Evolutionary conservation across 1,140 invertebrate species (phyloP), one percentile per base, ranked within the genome.

Genomic region (Orius insidiosus): DNA sequence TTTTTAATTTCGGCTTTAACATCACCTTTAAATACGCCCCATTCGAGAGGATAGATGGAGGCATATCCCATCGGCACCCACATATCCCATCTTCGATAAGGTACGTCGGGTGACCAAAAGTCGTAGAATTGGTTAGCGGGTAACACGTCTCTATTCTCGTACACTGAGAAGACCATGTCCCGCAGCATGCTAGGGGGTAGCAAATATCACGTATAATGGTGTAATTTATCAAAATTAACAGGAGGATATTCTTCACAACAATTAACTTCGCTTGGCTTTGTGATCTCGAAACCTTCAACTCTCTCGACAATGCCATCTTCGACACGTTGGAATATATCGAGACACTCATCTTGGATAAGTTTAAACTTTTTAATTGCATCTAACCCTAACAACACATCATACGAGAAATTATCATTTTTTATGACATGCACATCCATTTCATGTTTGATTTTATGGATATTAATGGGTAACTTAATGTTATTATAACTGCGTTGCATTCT

Each of bases 141-240:
- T n/a, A n/a, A n/a, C n/a, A n/a, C n/a, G n/a, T n/a, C n/a, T n/a
- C n/a, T n/a, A n/a, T n/a, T n/a, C n/a, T n/a, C n/a, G n/a, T n/a
- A n/a, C n/a, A n/a, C n/a, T n/a, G n/a, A n/a, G n/a, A n/a, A n/a
- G n/a, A n/a, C n/a, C n/a, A n/a, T 34, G 58, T 35, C 56, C 59
- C 42, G 54, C 48, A 50, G 56, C 52, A 55, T 48, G 62, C 54
- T 61, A 61, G 37, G 60, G 47, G 50, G 60, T 61, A 48, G 59
- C 60, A 59, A 61, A 60, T 6, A 55, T 48, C 45, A 50, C 3
- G 3, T 9, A 9, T 36, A 36, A 36, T 36, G 35, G 9, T 15
- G 3, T 9, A 36, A 36, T 5, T 5, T 6, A 4, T 40, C 38
- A 14, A 13, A 18, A 14, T 15, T 10, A 10, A 11, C 11, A 40